phyloP scores from a whole-genome alignment of 2,888 invertebrate species.

The Eudemis profundana region DNA sequence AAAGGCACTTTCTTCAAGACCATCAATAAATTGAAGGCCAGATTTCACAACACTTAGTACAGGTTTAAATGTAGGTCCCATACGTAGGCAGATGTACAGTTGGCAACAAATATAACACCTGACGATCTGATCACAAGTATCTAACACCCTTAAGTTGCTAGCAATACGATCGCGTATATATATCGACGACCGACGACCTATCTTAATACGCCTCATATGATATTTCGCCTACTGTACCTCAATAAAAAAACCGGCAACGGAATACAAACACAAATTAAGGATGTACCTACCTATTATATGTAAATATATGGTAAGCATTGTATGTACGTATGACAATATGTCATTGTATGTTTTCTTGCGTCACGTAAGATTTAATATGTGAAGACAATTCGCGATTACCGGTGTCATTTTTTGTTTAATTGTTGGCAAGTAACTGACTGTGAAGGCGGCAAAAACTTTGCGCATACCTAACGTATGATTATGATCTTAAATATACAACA shows the following conservation, averaged over 20 bases:
- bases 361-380: conserved; percentile 41
- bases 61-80: conserved; percentile 31
- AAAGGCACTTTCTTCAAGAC: conserved; percentile 17
- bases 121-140: background rate
- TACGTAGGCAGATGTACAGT: conserved; percentile 28
- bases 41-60: conserved; percentile 28
- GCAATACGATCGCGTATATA: background rate
- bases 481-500: background rate
- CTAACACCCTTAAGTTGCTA: background rate
- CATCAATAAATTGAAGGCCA: conserved; percentile 26
- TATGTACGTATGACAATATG: conserved; percentile 54
- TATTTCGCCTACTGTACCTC: conserved; percentile 26
- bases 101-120: background rate
- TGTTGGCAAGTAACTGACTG: conserved; percentile 46
- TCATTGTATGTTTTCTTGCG: conserved; percentile 54
- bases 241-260: conserved; percentile 12
- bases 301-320: conserved; percentile 50
- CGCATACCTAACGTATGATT: background rate
- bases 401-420: conserved; percentile 50
- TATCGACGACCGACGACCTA: background rate
- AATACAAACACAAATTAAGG: conserved; percentile 39
- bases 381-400: conserved; percentile 52
- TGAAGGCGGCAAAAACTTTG: conserved; percentile 11
- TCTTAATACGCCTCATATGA: background rate
- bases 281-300: conserved; percentile 47